Conservation (phyloP, 2,113 vertebrate species). For the Phrynosoma blainvillii region DNA sequence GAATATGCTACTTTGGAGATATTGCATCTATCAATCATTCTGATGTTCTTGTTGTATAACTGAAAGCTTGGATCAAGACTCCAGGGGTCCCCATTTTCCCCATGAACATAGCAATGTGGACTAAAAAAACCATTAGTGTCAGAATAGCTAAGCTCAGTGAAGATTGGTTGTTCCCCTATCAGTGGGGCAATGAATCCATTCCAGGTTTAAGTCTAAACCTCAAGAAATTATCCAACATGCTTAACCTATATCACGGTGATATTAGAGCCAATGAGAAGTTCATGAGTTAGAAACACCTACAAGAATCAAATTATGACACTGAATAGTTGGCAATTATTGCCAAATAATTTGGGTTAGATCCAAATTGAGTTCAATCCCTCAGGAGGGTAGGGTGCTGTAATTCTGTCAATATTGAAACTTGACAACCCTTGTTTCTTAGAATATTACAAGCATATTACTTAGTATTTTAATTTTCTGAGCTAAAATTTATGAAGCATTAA, state of each 20-base stretch:
- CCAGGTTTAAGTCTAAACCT: no score
- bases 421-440: neutral
- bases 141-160: neutral
- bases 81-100: neutral
- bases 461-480: neutral
- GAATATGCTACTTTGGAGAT: neutral
- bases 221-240: no score
- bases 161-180: no score
- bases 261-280: neutral
- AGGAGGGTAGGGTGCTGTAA: neutral
- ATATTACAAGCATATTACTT: neutral
- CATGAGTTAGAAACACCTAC: neutral
- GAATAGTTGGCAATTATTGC: neutral
- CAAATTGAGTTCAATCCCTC: neutral
- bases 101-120: neutral
- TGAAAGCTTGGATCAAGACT: slow-evolving; percentile 4
- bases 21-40: neutral
- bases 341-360: neutral
- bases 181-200: no score
- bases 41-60: slow-evolving; percentile 8
- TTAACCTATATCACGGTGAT: neutral
- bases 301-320: neutral
- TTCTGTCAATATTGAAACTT: neutral
- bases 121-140: neutral
- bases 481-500: neutral